phyloP scores from a whole-genome alignment of 1,140 invertebrate species.

The Leptinotarsa defecta region DNA sequence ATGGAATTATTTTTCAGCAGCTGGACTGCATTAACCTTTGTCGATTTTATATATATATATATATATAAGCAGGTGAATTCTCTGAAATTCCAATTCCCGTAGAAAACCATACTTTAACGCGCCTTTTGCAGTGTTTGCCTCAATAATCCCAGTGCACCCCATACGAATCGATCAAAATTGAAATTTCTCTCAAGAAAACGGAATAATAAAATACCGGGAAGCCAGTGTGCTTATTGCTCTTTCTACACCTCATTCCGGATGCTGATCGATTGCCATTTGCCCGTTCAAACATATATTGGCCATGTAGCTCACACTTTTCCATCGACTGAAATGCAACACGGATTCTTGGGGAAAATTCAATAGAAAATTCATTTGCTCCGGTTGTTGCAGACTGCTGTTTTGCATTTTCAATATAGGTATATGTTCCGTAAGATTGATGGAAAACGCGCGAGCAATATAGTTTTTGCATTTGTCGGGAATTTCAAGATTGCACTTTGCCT shows the following conservation, averaged over 20 bases:
- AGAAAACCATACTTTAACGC: no score
- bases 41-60: no score
- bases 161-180: background rate
- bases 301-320: constrained; percentile 19
- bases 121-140: no score
- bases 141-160: no score
- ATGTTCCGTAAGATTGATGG: constrained; percentile 11
- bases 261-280: constrained; percentile 46
- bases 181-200: background rate
- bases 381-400: constrained; percentile 20
- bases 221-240: constrained; percentile 36
- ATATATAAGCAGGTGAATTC: no score
- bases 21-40: no score
- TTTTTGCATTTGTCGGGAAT: no score
- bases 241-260: constrained; percentile 43
- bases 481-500: no score
- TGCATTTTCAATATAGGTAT: constrained; percentile 5
- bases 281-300: constrained; percentile 36
- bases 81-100: no score
- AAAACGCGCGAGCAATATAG: background rate
- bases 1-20: no score
- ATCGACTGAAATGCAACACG: background rate
- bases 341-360: constrained; percentile 13
- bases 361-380: constrained; percentile 24
- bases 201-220: constrained; percentile 35